phyloP scores from a whole-genome alignment of 2,113 vertebrate species.

The Orcinus orca region DNA sequence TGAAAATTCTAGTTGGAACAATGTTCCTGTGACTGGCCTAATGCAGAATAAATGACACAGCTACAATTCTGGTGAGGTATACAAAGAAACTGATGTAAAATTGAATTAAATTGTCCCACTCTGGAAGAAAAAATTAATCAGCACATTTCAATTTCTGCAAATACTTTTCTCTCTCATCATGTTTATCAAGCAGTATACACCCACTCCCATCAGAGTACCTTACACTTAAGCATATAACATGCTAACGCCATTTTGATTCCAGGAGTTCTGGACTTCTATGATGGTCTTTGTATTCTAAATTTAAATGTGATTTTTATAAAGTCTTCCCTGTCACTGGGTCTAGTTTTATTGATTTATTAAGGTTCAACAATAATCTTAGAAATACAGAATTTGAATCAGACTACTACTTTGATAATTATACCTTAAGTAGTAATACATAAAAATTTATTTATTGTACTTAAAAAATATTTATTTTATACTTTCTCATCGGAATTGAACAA shows the following conservation, averaged over 20 bases:
- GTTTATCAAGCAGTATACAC: not conserved
- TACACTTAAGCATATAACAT: accelerated
- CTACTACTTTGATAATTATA: not conserved
- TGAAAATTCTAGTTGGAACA: not conserved
- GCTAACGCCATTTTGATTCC: accelerated
- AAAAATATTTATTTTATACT: not conserved
- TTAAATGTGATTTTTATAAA: not conserved
- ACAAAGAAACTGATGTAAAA: not conserved
- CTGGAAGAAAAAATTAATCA: not conserved
- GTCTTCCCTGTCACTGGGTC: not conserved
- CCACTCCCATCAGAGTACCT: not conserved
- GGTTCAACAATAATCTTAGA: not conserved
- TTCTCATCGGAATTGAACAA: not conserved
- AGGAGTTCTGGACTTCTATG: not conserved
- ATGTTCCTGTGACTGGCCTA: not conserved
- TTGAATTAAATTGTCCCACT: not conserved
- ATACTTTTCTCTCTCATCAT: not conserved
- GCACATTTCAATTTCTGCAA: not conserved
- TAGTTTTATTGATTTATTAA: not conserved
- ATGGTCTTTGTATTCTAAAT: not conserved
- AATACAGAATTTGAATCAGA: not conserved
- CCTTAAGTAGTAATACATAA: not conserved
- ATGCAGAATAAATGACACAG: not conserved
- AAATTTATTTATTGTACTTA: not conserved
- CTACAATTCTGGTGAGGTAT: not conserved